Conservation (phyloP, 1,140 invertebrate species). For the Drosophila bipectinata region DNA sequence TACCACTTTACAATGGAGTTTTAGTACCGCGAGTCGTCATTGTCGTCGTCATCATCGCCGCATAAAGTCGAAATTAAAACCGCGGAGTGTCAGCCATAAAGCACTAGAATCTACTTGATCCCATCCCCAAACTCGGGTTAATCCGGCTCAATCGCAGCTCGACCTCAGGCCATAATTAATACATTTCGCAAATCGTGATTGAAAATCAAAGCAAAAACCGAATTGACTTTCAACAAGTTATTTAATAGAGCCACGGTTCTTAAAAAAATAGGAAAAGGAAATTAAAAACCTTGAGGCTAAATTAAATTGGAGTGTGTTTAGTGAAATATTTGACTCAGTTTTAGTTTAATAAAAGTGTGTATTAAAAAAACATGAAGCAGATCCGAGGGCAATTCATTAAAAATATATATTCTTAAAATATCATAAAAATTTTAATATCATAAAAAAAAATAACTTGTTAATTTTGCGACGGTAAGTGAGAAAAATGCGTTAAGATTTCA, state of each 20-base stretch:
- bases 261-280: background rate
- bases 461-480: slow-evolving; percentile 13
- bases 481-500: background rate
- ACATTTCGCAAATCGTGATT: slow-evolving; percentile 17
- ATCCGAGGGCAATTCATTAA: slow-evolving; percentile 18
- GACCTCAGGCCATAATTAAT: slow-evolving; percentile 17
- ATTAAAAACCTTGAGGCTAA: background rate
- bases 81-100: slow-evolving; percentile 81
- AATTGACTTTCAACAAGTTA: slow-evolving; percentile 13
- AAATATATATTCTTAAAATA: background rate
- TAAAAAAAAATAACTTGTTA: background rate
- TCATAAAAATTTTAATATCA: background rate
- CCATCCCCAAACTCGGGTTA: slow-evolving; percentile 43
- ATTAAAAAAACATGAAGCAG: slow-evolving; percentile 55
- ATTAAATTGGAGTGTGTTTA: background rate
- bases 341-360: background rate
- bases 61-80: slow-evolving; percentile 82
- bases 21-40: slow-evolving; percentile 81
- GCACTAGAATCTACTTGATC: slow-evolving; percentile 64
- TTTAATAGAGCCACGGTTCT: slow-evolving; percentile 3
- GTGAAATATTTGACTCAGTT: background rate
- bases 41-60: slow-evolving; percentile 81
- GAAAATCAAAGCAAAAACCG: slow-evolving; percentile 3
- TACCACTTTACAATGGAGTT: slow-evolving; percentile 82
- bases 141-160: slow-evolving; percentile 50